A percentile compares a stretch with the other conserved stretches of the same genome.
Conservation (phyloP, 2,888 invertebrate genomes). For the Hoplodrina ambigua region DNA sequence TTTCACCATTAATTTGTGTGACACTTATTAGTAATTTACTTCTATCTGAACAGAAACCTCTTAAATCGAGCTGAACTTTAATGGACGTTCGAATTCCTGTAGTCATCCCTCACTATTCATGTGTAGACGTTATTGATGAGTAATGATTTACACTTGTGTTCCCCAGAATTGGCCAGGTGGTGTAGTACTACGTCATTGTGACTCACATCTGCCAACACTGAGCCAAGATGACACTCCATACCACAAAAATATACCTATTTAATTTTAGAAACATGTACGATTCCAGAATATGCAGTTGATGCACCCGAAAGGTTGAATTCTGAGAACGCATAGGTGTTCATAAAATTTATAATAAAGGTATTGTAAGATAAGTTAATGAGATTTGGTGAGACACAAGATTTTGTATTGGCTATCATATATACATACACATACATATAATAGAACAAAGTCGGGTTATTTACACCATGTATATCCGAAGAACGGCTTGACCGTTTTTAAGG, state of each 20-base stretch:
- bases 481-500: too few species aligned
- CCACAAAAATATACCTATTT: constrained; percentile 18
- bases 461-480: too few species aligned
- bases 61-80: constrained; percentile 20
- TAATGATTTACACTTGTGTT: constrained; percentile 39
- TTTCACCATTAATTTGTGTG: constrained; percentile 32
- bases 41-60: constrained; percentile 9
- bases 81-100: constrained; percentile 10
- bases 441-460: too few species aligned
- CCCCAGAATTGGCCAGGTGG: constrained; percentile 23
- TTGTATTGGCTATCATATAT: neutral
- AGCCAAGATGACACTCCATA: constrained; percentile 32
- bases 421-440: too few species aligned
- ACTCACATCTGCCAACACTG: constrained; percentile 33
- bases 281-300: neutral
- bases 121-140: constrained; percentile 26
- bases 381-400: too few species aligned
- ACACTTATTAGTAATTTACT: constrained; percentile 32
- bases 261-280: constrained; percentile 10
- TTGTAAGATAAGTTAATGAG: too few species aligned
- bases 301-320: neutral
- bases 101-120: constrained; percentile 7
- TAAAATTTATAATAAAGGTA: neutral
- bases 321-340: neutral
- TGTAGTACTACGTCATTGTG: constrained; percentile 31